Evolutionary conservation across 2,888 invertebrate species (phyloP), one percentile per base, ranked within the genome.

Genomic region (Agrilus biguttatus): DNA sequence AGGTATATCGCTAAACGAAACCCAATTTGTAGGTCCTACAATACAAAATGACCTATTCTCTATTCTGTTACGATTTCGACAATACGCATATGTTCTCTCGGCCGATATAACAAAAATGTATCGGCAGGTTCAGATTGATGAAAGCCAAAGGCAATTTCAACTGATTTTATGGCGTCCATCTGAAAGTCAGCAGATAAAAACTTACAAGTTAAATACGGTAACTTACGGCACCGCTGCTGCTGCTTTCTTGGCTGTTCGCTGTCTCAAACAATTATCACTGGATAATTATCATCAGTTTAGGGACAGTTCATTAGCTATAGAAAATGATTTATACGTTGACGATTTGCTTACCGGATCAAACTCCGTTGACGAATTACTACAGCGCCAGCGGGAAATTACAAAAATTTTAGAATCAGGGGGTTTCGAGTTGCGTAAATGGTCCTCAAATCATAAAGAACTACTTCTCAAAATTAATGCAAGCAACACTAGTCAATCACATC

Each of bases 101-200:
- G 55, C 52, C 3, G 58, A 59, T 39, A 47, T 61, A 5, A 41
- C 43, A 7, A 47, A 55, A 46, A 58, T 58, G 51, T 60, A 54
- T 36, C 47, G 51, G 0, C 56, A 57, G 42, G 49, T 60, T 8
- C 5, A 43, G 7, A 39, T 57, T 0, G 37, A 50, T 19, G 46
- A 49, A 6, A 40, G 45, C 3, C 47, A 58, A 32, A 32, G 41
- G 2, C 41, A 51, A 34, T 49, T 47, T 23, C 51, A 54, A 14
- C 33, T 52, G 33, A 55, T 54, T 23, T 14, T 56, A 1, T 55
- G 52, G 50, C 33, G 52, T 6, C 33, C 44, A 12, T 46, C 37
- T 37, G 23, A 46, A 6, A 28, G 42, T 2, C 43, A 47, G 6
- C 45, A 45, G 5, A 19, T 51, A 4, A 32, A 45, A 40, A 45